Evolutionary conservation across 2,113 vertebrate species (phyloP), one percentile per base, ranked within the genome.

Genomic region (Chloebia gouldiae): DNA sequence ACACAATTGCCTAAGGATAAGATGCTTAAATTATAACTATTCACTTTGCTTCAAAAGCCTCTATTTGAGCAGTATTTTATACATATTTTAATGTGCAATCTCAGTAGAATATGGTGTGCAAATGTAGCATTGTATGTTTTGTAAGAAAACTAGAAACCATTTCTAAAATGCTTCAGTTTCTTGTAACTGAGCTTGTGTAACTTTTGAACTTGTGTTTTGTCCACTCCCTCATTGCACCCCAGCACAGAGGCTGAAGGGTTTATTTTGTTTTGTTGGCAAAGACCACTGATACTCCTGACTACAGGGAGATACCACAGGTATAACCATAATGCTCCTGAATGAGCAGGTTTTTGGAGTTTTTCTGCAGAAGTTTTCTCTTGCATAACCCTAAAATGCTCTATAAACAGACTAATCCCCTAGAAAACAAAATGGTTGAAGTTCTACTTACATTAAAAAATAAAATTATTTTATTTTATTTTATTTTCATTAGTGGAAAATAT

Each of bases 271-370:
- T 22, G 7, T 10, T 78, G 64, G 27, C n/a, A 37, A 7, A 66
- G 8, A 60, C 2, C 33, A 17, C 31, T 44, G 23, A 35, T 25
- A 23, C 9, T 69, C 11, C 39, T 30, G 39, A 42, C 15, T n/a
- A 13, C 22, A 24, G 33, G 21, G 21, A 88, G 8, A 3, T 15
- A 3, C 15, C 33, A 42, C 1, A 3, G 39, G 2, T 57, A 3
- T 65, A 39, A 77, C 23, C 22, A 33, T 7, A n/a, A 45, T 37
- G 9, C 2, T 42, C 61, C 42, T 24, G 35, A 75, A 57, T 1
- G 2, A 4, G 27, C 15, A 78, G 40, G 11, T 30, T 39, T 77
- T 35, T 40, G 2, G 13, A 59, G 8, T 11, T 71, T 30, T 35
- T 2, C 20, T 63, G 44, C 39, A 64, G 21, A 70, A 39, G 5